Evolutionary conservation across 2,113 vertebrate genomes (phyloP), one percentile per base, ranked within the genome.

Genomic region (Recurvirostra avosetta): DNA sequence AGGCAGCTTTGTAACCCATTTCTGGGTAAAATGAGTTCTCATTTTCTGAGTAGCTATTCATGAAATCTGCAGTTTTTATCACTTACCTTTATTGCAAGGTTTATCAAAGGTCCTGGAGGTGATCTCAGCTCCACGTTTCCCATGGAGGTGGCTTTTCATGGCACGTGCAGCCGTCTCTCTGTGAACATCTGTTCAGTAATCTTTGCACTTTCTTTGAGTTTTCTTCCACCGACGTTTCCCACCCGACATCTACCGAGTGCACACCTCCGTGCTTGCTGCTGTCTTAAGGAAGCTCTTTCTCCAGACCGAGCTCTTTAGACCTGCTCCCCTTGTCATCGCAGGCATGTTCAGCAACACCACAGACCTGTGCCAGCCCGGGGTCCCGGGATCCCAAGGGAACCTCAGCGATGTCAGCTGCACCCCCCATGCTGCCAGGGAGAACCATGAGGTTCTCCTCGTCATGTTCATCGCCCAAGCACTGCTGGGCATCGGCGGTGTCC

Each of bases 391-490:
- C 13, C 2, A 0, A 21, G 67, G 71, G 19, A 63, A 84, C 32
- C 16, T 73, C 29, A 92, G 95, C 12, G 56, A 92, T 0, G 49
- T 58, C 95, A 55, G 56, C 47, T 99, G 99, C 67, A 72, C 94
- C 2, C 25, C 73, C 17, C 45, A 38, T 4, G 83, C 94, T 0
- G 91, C 83, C 29, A 43, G 32, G 43, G 88, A 77, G 78, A 98
- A 98, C 62, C 68, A 96, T 15, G 68, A 95, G 4, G 97, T 98
- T 6, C 98, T 99, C 40, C 98, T 98, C 0, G 75, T 99, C 16
- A 98, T 99, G 96, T 98, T 99, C 8, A 2, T 98, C 0, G 99
- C 98, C 4, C 99, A 99, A 98, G 98, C 98, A 1, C 97, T 99
- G 80, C 98, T 99, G 12, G 99, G 99, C 0, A 95, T 99, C 1